Base-by-base conservation (phyloP, 2,888 invertebrate genomes). In the Seira sanloemensis region DNA sequence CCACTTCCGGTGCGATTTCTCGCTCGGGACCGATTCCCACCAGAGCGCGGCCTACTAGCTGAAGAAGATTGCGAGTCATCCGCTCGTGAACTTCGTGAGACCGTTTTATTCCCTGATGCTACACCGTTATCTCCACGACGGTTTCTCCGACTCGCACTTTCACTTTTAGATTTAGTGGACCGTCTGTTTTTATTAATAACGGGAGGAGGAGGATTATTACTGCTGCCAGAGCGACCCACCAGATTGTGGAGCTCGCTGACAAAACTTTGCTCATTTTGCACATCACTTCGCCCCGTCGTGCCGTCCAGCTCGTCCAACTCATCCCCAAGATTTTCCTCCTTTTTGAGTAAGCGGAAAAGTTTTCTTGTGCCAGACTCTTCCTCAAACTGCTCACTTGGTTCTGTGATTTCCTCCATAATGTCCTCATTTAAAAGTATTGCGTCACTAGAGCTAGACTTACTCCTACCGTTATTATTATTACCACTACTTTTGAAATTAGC, bases 281-380 rank as follows among this genome's bases (percentile, higher is more conserved):
- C 76, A 81, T 71, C 75, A 23, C 16, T n/a, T 25, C 37, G 66
- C 0, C 46, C 72, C 5, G 79, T 83, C 18, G 79, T 50, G 7
- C 97, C 94, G 78, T 93, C 92, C 54, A 97, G 94, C 37, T 92
- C 92, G 90, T 96, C 95, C 74, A 96, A 93, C 90, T 96, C 95
- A 86, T 88, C 82, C 87, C 90, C 87, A n/a, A 77, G 80, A 1
- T 79, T 85, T 21, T 84, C 81, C 74, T 82, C 68, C 74, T 37
- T 46, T 24, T 58, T 65, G 12, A 7, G 5, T 12, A 37, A 37
- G 37, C 4, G 4, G 37, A 37, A 37, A 37, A 37, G 37, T 37
- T 37, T 37, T 37, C 37, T 37, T 4, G 37, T 37, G 4, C 5
- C 37, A 37, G 37, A 37, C 65, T 16, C 71, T 2, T 68, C 66